Evolutionary conservation across 2,113 vertebrate genomes (phyloP).

Genomic region (Camelus bactrianus): DNA sequence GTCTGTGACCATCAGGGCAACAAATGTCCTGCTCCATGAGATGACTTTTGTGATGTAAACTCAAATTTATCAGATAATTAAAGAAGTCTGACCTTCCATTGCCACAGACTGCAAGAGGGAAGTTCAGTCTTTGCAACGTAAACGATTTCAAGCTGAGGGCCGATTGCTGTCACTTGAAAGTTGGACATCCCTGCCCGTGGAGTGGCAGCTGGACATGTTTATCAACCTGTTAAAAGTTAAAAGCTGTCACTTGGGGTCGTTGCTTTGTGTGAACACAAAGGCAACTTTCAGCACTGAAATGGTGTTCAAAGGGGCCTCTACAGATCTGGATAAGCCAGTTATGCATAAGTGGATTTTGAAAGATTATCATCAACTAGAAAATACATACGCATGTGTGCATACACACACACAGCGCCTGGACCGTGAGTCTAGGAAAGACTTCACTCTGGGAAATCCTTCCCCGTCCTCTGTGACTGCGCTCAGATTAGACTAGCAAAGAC

Average conservation of each 20-base stretch:
- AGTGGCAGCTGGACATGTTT: constrained; percentile 44
- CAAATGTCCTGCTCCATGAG: neutral
- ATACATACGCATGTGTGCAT: neutral
- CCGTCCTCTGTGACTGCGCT: neutral
- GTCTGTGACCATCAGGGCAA: neutral
- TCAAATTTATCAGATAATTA: neutral
- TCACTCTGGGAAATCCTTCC: neutral
- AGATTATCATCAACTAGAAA: constrained; percentile 57
- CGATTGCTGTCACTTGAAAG: neutral
- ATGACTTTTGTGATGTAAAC: neutral
- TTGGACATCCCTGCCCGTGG: neutral
- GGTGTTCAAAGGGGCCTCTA: neutral
- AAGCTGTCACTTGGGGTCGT: constrained; percentile 26
- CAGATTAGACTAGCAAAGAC: constrained; percentile 13
- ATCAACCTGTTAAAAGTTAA: constrained; percentile 58
- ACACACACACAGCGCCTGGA: neutral
- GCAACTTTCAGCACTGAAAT: neutral
- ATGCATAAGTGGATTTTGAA: constrained; percentile 70
- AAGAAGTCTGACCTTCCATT: neutral
- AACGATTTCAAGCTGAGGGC: neutral
- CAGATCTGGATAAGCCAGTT: constrained; percentile 54
- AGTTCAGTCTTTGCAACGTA: neutral
- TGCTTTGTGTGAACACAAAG: constrained; percentile 42
- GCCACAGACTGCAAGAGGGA: neutral
- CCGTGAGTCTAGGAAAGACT: neutral